Base-by-base conservation (phyloP, 2,113 vertebrate genomes). In the Bufo bufo region DNA sequence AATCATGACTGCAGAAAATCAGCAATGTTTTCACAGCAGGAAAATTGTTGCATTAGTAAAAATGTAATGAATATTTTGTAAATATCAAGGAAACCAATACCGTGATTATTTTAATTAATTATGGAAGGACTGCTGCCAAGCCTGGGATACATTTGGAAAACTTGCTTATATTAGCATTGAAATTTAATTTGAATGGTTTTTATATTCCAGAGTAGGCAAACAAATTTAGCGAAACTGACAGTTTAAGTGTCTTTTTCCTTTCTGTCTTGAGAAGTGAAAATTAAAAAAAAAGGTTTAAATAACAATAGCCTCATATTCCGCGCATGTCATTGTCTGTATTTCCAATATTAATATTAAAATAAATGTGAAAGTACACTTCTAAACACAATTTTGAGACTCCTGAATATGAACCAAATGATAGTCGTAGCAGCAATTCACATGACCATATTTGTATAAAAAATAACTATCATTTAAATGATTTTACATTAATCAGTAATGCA, bases 21-120 rank as follows among this genome's bases (percentile, higher is more conserved):
- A 33, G n/a, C 84, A 82, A 52, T 88, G 19, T 52, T 58, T 79
- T 89, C 89, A 54, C 92, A 56, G 6, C 80, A 90, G 90, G 93
- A 93, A 84, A 56, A 56, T 84, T 6, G 49, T 69, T 69, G 14
- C 82, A 84, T 84, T 71, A 71, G 65, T 91, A 90, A 94, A 91
- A 94, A 92, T 82, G 91, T 91, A 90, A 89, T 74, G 89, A 90
- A 89, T 90, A 92, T 92, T 90, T 92, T 91, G 82, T 92, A 90
- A 91, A 90, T 90, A 91, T 91, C 92, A 90, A 89, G 91, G 90
- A 92, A 91, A 90, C 90, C 89, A 91, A 93, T 91, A 92, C 91
- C 92, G 91, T 90, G 92, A 93, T 91, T 91, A 90, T 91, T 91
- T 91, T 92, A 91, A 93, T 92, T 92, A 92, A 93, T 94, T 92